Base-by-base conservation (phyloP, 2,888 invertebrate species). In the Pediacus dermestoides region DNA sequence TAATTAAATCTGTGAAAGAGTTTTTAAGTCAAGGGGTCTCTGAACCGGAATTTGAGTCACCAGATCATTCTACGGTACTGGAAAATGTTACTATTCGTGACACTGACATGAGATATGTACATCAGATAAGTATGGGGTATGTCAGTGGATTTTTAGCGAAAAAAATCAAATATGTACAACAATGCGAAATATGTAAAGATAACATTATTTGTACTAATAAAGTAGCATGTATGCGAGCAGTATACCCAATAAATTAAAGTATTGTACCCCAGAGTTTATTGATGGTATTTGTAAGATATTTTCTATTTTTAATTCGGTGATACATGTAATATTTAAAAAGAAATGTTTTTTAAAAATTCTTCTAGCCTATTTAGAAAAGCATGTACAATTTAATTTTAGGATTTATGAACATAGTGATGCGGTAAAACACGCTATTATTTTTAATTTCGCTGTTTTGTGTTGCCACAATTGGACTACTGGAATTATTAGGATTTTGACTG, bases 1-100 rank as follows among this genome's bases (percentile, higher is more conserved):
- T 36, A 3, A 37, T 39, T 15, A 2, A 27, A 9, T 18, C 28
- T 4, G 39, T 38, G 9, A 38, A 34, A 16, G 26, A 16, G 10
- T 34, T 38, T 15, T 9, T 34, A 3, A 38, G 27, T 1, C 33
- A 34, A 18, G 38, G 38, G 4, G 16, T 38, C 3, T 10, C 33
- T 11, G 38, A 38, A n/a, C n/a, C n/a, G n/a, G n/a, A n/a, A n/a
- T n/a, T n/a, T n/a, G n/a, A n/a, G n/a, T n/a, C n/a, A n/a, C n/a
- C n/a, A n/a, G n/a, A n/a, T n/a, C n/a, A n/a, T n/a, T n/a, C n/a
- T n/a, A n/a, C n/a, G n/a, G n/a, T n/a, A n/a, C n/a, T n/a, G 6
- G 6, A 18, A n/a, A n/a, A 7, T 7, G n/a, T 6, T 18, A 18
- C 21, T 18, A 18, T 6, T 18, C n/a, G 6, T 7, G 21, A 18